Conservation (phyloP, 2,797 vertebrate species). For the Paguma larvata region DNA sequence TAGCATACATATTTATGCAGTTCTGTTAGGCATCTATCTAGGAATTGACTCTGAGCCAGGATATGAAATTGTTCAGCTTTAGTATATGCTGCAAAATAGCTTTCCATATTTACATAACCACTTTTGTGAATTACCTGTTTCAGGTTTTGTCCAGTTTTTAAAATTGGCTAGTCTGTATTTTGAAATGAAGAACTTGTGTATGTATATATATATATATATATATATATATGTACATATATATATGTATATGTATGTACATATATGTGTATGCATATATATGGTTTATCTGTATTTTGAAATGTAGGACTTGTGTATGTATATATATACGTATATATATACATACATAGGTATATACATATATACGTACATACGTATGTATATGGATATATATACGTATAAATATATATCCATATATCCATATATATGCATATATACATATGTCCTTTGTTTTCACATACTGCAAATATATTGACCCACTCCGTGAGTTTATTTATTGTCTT, state of each 20-base stretch:
- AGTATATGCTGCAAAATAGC: neutral
- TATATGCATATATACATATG: too few species aligned
- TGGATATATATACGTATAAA: too few species aligned
- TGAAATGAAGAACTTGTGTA: neutral
- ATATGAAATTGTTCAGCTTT: neutral
- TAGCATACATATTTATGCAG: neutral
- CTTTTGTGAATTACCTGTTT: neutral
- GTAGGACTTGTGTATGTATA: too few species aligned
- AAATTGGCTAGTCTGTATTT: neutral
- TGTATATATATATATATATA: too few species aligned
- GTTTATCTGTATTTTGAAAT: too few species aligned
- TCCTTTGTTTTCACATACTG: neutral
- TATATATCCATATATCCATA: too few species aligned
- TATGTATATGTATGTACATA: too few species aligned
- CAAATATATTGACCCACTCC: neutral
- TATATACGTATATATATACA: too few species aligned
- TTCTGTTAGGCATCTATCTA: neutral
- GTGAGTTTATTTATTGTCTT: neutral
- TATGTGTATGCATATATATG: too few species aligned
- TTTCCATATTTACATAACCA: neutral
- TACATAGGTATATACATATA: too few species aligned
- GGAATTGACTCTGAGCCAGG: neutral
- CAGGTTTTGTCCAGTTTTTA: neutral
- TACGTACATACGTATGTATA: too few species aligned
- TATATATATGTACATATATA: too few species aligned